These are phyloP conservation scores for Donacobius atricapilla DNA, from an alignment of 2,113 vertebrate genomes.

Conservation along the genomic window DNA sequence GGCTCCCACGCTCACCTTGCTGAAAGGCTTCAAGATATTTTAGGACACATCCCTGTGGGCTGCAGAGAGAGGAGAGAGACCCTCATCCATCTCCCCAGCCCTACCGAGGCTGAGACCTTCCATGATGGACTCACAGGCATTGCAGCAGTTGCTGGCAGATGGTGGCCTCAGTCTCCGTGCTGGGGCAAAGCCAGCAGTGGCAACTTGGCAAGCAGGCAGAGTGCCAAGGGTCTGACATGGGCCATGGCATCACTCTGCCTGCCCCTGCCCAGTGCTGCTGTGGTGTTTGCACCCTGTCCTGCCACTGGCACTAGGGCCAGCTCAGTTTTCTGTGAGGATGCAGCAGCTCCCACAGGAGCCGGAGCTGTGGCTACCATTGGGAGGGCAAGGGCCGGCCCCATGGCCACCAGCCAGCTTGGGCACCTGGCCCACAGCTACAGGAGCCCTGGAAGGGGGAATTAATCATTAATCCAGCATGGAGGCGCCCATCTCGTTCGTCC, in stretches of 20 bases:
- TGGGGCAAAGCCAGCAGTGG: rapidly evolving
- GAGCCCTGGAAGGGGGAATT: neutral
- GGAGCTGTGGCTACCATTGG: rapidly evolving
- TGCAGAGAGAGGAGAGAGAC: neutral
- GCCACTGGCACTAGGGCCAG: rapidly evolving
- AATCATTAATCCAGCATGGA: neutral
- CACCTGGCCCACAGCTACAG: neutral
- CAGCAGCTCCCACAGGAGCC: neutral
- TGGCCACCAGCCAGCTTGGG: neutral
- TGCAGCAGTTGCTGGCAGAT: rapidly evolving
- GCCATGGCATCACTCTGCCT: neutral
- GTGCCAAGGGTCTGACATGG: rapidly evolving
- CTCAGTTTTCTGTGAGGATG: neutral
- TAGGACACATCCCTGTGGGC: neutral
- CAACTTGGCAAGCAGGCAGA: neutral
- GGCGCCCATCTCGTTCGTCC: rapidly evolving
- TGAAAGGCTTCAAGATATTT: slow-evolving; percentile 94
- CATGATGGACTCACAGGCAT: rapidly evolving
- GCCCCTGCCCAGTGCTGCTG: neutral
- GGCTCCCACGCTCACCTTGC: slow-evolving; percentile 85
- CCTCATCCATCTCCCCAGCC: neutral
- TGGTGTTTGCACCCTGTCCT: neutral
- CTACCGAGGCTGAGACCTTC: neutral
- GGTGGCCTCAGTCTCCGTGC: rapidly evolving
- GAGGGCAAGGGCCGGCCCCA: neutral